Evolutionary conservation across 2,888 invertebrate species (phyloP).

Genomic region (Cephus runcator): DNA sequence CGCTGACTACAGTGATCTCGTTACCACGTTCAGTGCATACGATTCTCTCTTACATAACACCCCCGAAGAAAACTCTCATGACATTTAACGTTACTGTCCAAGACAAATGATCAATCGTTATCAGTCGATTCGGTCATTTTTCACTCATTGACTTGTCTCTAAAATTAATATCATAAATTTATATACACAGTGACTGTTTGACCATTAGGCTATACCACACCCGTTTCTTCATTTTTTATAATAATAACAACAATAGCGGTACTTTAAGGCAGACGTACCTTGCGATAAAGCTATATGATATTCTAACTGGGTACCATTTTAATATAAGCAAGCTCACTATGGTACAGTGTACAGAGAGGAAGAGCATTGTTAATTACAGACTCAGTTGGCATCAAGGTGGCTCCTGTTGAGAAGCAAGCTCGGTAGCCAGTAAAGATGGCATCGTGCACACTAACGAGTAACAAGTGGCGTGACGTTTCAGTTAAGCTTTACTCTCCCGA

Average conservation of each 20-base stretch:
- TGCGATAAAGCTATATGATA: neutral
- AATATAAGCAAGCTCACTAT: neutral
- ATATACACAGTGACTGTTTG: neutral
- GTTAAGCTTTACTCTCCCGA: constrained; percentile 51
- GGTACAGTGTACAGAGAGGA: constrained; percentile 26
- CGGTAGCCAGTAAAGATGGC: constrained; percentile 52
- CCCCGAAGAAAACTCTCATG: neutral
- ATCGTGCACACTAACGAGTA: constrained; percentile 59
- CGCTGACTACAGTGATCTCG: neutral
- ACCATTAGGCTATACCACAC: neutral
- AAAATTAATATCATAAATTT: neutral
- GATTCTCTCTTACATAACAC: neutral
- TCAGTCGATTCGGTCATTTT: neutral
- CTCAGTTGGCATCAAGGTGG: constrained; percentile 41
- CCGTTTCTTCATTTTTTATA: neutral
- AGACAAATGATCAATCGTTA: neutral
- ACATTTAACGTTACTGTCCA: neutral
- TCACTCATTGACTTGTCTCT: neutral
- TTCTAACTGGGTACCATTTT: neutral
- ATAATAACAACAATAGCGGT: neutral
- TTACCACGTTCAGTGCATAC: neutral
- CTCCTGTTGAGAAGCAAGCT: constrained; percentile 37
- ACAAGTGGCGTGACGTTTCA: constrained; percentile 61
- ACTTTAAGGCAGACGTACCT: neutral
- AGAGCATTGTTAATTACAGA: constrained; percentile 55